Conservation (phyloP, 2,888 invertebrate genomes). For the Lasioglossum figueresi region DNA sequence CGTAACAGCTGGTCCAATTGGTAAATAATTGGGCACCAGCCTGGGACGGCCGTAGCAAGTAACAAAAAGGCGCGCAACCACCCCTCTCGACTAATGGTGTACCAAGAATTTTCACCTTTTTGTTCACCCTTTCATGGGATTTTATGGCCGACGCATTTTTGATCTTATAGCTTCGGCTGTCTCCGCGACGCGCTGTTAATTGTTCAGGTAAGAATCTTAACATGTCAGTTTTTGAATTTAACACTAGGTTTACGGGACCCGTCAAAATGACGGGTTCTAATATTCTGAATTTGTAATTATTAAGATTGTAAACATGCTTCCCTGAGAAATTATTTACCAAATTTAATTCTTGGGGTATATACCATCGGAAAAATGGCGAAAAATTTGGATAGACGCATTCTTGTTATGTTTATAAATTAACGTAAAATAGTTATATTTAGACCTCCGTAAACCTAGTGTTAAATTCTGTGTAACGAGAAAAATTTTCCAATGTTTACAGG, state of each 20-base stretch:
- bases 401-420: no score
- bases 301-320: no score
- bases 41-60: not conserved
- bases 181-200: not conserved
- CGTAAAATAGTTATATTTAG: no score
- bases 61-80: not conserved
- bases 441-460: no score
- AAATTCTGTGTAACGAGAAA: no score
- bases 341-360: no score
- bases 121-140: not conserved
- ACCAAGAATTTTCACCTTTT: not conserved
- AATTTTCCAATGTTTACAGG: not conserved
- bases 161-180: not conserved
- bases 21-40: conserved; percentile 1
- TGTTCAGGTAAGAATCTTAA: not conserved
- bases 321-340: no score
- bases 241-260: no score
- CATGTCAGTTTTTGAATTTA: not conserved
- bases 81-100: not conserved
- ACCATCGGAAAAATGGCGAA: no score
- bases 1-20: conserved; percentile 5
- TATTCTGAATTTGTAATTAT: no score
- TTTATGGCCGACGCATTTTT: not conserved
- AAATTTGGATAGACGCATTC: no score
- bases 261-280: no score